Base-by-base conservation (phyloP, 2,888 invertebrate genomes). In the Drosophila hamatofila region DNA sequence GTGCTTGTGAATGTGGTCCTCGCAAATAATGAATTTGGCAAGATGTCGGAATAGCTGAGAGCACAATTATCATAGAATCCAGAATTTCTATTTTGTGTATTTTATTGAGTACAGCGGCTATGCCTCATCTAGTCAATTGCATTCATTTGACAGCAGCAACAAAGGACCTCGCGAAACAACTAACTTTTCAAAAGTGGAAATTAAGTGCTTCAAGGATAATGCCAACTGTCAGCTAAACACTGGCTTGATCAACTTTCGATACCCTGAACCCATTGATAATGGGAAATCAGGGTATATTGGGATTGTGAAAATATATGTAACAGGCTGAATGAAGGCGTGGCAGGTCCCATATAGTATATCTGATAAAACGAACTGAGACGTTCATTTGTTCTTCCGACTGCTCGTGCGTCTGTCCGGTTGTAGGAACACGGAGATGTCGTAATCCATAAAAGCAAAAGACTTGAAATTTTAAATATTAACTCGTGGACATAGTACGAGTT, bases 1-100 rank as follows among this genome's bases (percentile, higher is more conserved):
- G 72, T 77, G 58, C 16, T 35, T 6, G 25, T 56, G 23, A 49
- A 8, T 21, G 41, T 48, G 42, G 16, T 64, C 59, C 63, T 62
- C 39, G 75, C 90, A 91, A 86, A 86, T 91, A 88, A 84, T 81
- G 90, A 81, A 92, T 83, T 91, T 92, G 92, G 92, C 92, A 92
- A 92, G 92, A 92, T 92, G 92, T 92, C 92, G 92, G 92, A 92
- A 92, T 92, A 92, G 92, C 92, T 92, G 92, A 92, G 61, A 81
- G 85, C 85, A 68, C 67, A 75, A 72, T 65, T 35, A 55, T 74
- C 81, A 68, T 72, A 70, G 39, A 80, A 70, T 74, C 58, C 16
- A 60, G n/a, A 75, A 74, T 61, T 70, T 76, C 21, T 57, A 75
- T 72, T 75, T 75, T 72, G 73, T 79, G 79, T 76, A 66, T 72